Evolutionary conservation across 1,140 invertebrate species (phyloP).

Genomic region (Ceratitis capitata): DNA sequence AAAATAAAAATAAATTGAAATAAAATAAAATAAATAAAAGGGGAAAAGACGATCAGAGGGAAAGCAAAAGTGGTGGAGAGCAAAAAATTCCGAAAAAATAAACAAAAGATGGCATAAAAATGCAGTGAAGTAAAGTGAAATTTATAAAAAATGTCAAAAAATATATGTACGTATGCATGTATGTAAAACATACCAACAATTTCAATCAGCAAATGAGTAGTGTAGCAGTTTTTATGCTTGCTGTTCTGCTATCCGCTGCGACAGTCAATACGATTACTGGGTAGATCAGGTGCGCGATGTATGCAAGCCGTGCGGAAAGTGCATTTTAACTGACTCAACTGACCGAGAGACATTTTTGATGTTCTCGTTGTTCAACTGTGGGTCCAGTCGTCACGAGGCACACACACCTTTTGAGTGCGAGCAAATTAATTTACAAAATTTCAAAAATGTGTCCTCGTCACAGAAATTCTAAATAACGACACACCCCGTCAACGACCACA

Average conservation of each 20-base stretch:
- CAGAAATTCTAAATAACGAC: background rate
- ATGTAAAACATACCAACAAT: background rate
- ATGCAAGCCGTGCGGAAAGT: slow-evolving; percentile 12
- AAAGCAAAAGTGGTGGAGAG: background rate
- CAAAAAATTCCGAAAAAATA: too few relatives aligned
- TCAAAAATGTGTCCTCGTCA: slow-evolving; percentile 32
- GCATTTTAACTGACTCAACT: background rate
- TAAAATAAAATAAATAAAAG: background rate
- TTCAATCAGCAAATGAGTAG: background rate
- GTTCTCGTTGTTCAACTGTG: background rate
- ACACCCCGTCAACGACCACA: background rate
- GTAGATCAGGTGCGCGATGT: slow-evolving; percentile 7
- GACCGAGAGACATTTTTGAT: too few relatives aligned
- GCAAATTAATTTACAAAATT: slow-evolving; percentile 37
- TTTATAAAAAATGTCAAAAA: background rate
- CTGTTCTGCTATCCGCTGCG: background rate
- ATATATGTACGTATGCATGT: background rate
- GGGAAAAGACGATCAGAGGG: background rate
- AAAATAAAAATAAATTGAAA: background rate
- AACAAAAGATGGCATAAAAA: too few relatives aligned
- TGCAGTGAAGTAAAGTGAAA: too few relatives aligned
- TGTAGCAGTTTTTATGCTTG: background rate
- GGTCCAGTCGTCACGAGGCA: too few relatives aligned
- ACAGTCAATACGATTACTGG: slow-evolving; percentile 5
- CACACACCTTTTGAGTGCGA: background rate